A percentile compares a stretch with the other conserved stretches of the same genome.
These are phyloP conservation scores for Caloenas nicobarica DNA, from an alignment of 2,113 vertebrate species.

Conservation along the genomic window DNA sequence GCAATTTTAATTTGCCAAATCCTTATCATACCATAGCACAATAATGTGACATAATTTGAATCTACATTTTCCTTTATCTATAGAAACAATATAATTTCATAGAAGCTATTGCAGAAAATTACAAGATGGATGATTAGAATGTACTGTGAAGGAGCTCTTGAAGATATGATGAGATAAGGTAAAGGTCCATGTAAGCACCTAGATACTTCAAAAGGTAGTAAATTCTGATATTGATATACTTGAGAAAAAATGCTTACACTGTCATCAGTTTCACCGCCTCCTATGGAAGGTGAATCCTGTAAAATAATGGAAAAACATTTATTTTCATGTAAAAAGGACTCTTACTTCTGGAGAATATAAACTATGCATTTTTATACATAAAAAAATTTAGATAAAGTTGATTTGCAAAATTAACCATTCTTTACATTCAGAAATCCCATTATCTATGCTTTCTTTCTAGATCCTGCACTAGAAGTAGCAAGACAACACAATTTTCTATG, in stretches of 20 bases:
- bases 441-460: background rate
- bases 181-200: background rate
- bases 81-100: background rate
- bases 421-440: background rate
- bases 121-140: background rate
- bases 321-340: background rate
- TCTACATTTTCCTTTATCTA: background rate
- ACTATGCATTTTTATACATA: background rate
- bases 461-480: background rate
- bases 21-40: background rate
- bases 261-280: background rate
- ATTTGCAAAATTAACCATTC: background rate
- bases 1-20: background rate
- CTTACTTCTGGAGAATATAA: background rate
- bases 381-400: background rate
- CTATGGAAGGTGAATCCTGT: constrained; percentile 35
- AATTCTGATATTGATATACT: background rate
- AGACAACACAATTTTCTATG: background rate
- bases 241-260: constrained; percentile 32
- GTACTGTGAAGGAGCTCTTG: background rate
- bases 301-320: background rate
- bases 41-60: background rate
- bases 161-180: background rate
- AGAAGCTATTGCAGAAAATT: background rate
- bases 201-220: background rate